These are phyloP conservation scores for Chymomyza fuscimana DNA, from an alignment of 2,888 invertebrate species.

Conservation along the genomic window DNA sequence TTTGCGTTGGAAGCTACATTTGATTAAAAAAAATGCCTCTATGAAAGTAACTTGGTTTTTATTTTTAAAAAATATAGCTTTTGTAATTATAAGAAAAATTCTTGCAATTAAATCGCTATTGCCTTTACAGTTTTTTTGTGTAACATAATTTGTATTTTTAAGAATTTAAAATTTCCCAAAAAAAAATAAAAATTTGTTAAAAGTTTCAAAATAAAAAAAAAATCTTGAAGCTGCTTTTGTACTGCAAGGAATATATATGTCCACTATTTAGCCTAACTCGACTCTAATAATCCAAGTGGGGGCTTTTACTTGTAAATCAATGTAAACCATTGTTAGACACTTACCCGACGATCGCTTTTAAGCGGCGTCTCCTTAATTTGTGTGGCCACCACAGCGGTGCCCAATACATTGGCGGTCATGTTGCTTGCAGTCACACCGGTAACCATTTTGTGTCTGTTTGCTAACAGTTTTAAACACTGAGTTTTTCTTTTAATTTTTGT, in stretches of 20 bases:
- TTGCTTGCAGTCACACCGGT: constrained; percentile 77
- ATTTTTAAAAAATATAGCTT: too few species aligned
- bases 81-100: too few species aligned
- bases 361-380: constrained; percentile 74
- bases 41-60: too few species aligned
- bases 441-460: constrained; percentile 72
- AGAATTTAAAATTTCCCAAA: too few species aligned
- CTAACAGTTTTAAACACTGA: constrained; percentile 55
- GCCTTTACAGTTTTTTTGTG: too few species aligned
- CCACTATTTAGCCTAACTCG: too few species aligned
- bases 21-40: too few species aligned
- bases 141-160: neutral
- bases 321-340: constrained; percentile 48
- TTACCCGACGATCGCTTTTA: constrained; percentile 80
- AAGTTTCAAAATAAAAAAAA: neutral
- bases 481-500: constrained; percentile 33
- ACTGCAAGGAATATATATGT: neutral
- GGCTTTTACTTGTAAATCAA: too few species aligned
- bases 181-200: too few species aligned
- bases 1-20: neutral
- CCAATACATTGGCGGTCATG: constrained; percentile 76
- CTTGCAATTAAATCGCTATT: too few species aligned
- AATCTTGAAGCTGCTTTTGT: neutral
- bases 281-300: constrained; percentile 10
- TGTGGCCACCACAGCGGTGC: constrained; percentile 69